Conservation (phyloP, 1,140 invertebrate genomes). For the Ceratoteleas bidentatus region DNA sequence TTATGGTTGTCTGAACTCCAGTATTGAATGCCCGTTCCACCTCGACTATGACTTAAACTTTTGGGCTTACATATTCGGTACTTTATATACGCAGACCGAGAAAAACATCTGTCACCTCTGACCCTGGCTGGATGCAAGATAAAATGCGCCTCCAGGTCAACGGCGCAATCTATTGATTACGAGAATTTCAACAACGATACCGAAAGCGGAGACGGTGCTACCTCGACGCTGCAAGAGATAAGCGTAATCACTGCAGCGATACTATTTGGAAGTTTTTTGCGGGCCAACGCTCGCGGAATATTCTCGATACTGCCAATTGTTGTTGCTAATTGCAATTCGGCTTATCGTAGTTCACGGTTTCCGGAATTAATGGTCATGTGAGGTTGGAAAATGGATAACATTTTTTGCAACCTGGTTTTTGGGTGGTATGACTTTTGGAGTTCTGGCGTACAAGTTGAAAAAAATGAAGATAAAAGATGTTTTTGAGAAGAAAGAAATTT, state of each 20-base stretch:
- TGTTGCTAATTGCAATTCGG: not conserved
- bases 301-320: not conserved
- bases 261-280: conserved; percentile 4
- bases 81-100: conserved; percentile 38
- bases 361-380: not conserved
- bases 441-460: too few relatives aligned
- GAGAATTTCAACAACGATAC: conserved; percentile 28
- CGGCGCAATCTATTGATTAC: conserved; percentile 27
- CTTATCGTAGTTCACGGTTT: not conserved
- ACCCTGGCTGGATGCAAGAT: conserved; percentile 19
- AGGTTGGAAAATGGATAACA: too few relatives aligned
- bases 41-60: conserved; percentile 13
- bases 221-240: conserved; percentile 10
- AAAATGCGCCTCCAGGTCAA: conserved; percentile 13
- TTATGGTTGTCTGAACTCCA: conserved; percentile 5
- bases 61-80: conserved; percentile 18
- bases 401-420: not conserved
- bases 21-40: conserved; percentile 8
- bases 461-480: too few relatives aligned
- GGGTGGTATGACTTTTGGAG: too few relatives aligned
- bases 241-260: conserved; percentile 9
- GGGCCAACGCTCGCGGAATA: not conserved
- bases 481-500: too few relatives aligned
- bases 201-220: not conserved
- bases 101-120: conserved; percentile 41